Conservation (phyloP, 2,113 vertebrate species). For the Mormoops blainvillei region DNA sequence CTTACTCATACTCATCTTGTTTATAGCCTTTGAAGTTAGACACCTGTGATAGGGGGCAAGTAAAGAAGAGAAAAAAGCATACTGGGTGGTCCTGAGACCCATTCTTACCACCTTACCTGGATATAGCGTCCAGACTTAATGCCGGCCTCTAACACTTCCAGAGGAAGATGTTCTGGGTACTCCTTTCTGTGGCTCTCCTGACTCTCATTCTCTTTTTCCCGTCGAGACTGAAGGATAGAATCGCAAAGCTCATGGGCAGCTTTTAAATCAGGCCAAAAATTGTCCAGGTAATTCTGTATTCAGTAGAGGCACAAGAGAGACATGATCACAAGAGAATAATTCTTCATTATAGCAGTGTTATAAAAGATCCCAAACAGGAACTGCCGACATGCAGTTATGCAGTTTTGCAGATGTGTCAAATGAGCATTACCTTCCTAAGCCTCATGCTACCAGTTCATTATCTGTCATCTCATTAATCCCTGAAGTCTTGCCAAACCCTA, state of each 20-base stretch:
- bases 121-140: slow-evolving; percentile 94
- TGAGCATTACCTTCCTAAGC: neutral
- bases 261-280: slow-evolving; percentile 92
- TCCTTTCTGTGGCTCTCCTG: slow-evolving; percentile 85
- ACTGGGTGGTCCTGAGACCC: rapidly evolving
- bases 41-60: neutral
- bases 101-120: slow-evolving; percentile 76
- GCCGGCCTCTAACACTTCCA: slow-evolving; percentile 90
- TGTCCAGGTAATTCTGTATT: slow-evolving; percentile 89
- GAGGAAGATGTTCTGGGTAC: slow-evolving; percentile 88
- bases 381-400: rapidly evolving
- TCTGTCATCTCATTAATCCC: neutral
- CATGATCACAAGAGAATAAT: neutral
- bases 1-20: neutral
- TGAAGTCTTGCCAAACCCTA: neutral
- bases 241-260: slow-evolving; percentile 87
- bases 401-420: neutral
- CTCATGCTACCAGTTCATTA: neutral
- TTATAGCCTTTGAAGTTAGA: neutral
- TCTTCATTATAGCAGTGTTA: neutral
- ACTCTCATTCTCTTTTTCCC: slow-evolving; percentile 85
- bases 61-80: neutral
- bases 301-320: neutral
- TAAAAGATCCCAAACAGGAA: neutral
- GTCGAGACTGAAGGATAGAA: slow-evolving; percentile 88